Percentiles rank a stretch among this genome's conserved stretches.
phyloP scores from a whole-genome alignment of 2,797 vertebrate species.

The Cyclopterus lumpus region DNA sequence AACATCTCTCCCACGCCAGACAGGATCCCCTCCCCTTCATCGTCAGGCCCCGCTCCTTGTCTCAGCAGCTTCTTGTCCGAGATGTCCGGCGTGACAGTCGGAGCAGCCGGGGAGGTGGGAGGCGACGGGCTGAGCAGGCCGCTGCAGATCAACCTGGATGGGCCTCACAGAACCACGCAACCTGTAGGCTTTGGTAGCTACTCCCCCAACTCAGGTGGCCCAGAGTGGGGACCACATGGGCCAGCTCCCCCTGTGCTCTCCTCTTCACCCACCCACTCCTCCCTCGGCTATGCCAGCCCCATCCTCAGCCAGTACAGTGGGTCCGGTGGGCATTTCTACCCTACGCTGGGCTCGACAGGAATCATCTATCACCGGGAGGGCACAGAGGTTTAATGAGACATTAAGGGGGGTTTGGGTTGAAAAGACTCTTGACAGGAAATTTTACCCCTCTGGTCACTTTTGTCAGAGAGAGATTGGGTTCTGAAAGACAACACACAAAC shows the following conservation, averaged over 20 bases:
- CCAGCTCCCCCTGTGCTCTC: conserved; percentile 79
- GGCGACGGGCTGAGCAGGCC: conserved; percentile 83
- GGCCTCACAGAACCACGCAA: conserved; percentile 87
- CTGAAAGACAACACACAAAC: conserved; percentile 24
- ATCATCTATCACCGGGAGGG: conserved; percentile 92
- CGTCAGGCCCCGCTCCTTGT: conserved; percentile 84
- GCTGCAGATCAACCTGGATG: conserved; percentile 88
- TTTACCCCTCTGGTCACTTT: conserved; percentile 45
- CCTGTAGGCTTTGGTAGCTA: conserved; percentile 87
- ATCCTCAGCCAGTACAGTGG: conserved; percentile 91
- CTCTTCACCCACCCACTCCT: conserved; percentile 82
- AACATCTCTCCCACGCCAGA: conserved; percentile 87
- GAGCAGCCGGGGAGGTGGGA: conserved; percentile 77
- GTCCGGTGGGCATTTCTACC: conserved; percentile 92
- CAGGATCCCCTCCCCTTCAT: conserved; percentile 85
- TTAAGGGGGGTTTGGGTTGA: conserved; percentile 8
- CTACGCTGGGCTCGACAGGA: conserved; percentile 84
- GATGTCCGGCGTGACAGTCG: conserved; percentile 86
- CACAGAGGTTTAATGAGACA: conserved; percentile 89
- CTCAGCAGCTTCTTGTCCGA: conserved; percentile 93
- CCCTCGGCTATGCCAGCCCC: conserved; percentile 87
- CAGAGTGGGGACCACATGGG: conserved; percentile 81
- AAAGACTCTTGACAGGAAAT: conserved; percentile 44
- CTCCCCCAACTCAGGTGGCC: conserved; percentile 79
- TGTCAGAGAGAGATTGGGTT: conserved; percentile 40